A percentile compares a stretch with the other conserved stretches of the same genome.
These are phyloP conservation scores for Eurois occulta DNA, from an alignment of 2,888 invertebrate genomes.

Conservation along the genomic window DNA sequence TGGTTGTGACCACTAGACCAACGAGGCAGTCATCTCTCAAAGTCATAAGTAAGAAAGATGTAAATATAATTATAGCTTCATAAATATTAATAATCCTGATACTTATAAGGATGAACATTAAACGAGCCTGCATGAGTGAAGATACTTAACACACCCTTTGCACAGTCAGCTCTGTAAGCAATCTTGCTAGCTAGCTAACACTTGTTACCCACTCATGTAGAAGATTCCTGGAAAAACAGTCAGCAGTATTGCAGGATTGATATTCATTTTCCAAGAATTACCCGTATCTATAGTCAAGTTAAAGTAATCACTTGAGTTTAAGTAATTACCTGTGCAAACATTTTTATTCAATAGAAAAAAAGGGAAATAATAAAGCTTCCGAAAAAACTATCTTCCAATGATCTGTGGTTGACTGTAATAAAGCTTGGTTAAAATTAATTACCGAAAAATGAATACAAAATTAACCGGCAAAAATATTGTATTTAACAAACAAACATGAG, in stretches of 20 bases:
- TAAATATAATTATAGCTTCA: not conserved
- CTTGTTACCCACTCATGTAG: not conserved
- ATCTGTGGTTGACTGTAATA: no score
- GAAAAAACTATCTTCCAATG: no score
- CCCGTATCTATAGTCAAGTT: no score
- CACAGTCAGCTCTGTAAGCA: not conserved
- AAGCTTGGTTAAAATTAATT: no score
- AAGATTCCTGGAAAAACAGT: not conserved
- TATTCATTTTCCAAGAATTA: not conserved
- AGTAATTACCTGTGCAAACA: no score
- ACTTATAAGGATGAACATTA: not conserved
- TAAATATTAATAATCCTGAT: not conserved
- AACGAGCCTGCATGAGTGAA: not conserved
- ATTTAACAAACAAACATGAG: no score
- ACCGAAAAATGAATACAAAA: no score
- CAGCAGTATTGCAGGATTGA: not conserved
- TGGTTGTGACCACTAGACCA: not conserved
- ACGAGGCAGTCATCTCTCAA: not conserved
- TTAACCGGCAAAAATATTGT: no score
- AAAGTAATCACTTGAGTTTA: no score
- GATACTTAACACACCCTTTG: not conserved
- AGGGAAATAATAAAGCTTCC: no score
- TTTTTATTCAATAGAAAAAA: no score
- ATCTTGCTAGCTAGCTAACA: not conserved
- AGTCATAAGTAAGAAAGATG: not conserved